Percentiles rank a stretch among this genome's conserved stretches.
Conservation (phyloP, 2,797 vertebrate species). For the Emys orbicularis region DNA sequence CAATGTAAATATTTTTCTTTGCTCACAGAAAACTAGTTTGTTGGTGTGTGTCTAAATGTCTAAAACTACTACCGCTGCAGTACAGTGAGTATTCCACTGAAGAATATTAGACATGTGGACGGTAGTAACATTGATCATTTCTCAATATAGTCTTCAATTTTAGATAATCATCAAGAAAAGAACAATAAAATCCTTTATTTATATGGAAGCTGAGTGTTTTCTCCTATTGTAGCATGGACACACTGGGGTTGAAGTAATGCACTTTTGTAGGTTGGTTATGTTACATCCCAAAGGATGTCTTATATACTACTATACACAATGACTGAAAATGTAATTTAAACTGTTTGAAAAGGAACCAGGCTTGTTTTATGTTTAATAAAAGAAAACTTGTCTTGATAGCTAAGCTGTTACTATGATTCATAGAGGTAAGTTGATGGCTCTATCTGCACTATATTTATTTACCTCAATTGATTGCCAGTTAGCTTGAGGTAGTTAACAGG, state of each 20-base stretch:
- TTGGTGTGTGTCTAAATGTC: rapidly evolving
- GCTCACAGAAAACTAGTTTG: neutral
- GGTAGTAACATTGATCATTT: neutral
- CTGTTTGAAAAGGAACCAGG: neutral
- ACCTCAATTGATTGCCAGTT: neutral
- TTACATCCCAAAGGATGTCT: neutral
- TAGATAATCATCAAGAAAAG: neutral
- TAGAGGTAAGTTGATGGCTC: neutral
- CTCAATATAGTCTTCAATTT: neutral
- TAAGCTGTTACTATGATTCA: neutral
- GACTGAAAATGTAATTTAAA: neutral
- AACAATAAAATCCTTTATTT: neutral
- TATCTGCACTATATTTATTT: neutral
- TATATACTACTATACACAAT: neutral
- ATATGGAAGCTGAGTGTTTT: neutral
- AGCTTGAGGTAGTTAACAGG: neutral
- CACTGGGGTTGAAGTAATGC: neutral
- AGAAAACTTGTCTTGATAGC: neutral
- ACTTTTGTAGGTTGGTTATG: neutral
- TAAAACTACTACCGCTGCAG: neutral
- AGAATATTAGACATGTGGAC: neutral
- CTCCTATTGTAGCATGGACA: neutral
- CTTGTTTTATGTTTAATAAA: slow-evolving; percentile 1
- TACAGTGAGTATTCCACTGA: neutral
- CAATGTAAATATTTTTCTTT: slow-evolving; percentile 7